Evolutionary conservation across 1,140 invertebrate genomes (phyloP).

Genomic region (Lordiphosa collinella): DNA sequence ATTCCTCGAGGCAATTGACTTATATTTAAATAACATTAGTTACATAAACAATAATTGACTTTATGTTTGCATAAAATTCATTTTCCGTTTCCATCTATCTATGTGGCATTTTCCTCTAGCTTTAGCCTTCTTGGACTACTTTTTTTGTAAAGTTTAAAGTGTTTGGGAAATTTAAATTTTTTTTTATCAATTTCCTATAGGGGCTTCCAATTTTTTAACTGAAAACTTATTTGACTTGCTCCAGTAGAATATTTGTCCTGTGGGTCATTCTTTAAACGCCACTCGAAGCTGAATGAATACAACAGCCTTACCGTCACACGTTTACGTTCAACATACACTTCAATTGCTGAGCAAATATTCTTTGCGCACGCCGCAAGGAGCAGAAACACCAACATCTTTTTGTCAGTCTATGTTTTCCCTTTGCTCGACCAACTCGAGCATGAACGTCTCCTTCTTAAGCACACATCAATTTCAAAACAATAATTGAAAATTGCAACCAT

Average conservation of each 20-base stretch:
- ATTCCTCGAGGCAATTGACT: conserved; percentile 32
- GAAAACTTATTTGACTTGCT: too few species aligned
- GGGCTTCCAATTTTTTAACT: too few species aligned
- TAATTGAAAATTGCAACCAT: conserved; percentile 61
- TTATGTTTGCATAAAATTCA: conserved; percentile 63
- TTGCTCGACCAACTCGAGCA: conserved; percentile 31
- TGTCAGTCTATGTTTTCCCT: conserved; percentile 7
- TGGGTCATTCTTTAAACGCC: not conserved
- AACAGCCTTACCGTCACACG: too few species aligned
- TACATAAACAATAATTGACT: conserved; percentile 71
- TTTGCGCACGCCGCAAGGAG: conserved; percentile 18
- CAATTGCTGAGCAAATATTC: conserved; percentile 41
- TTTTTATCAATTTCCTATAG: too few species aligned
- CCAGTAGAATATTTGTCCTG: conserved; percentile 13
- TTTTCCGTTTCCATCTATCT: conserved; percentile 67
- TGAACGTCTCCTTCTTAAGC: conserved; percentile 55
- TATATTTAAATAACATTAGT: conserved; percentile 68
- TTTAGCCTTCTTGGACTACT: not conserved
- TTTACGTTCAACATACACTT: conserved; percentile 49
- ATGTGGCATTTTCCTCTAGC: not conserved
- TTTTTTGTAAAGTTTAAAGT: not conserved
- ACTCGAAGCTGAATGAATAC: too few species aligned
- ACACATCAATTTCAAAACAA: conserved; percentile 60
- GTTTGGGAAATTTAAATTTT: not conserved
- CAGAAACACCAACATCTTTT: not conserved